Conservation (phyloP, 2,888 invertebrate species). For the Campoletis raptor region DNA sequence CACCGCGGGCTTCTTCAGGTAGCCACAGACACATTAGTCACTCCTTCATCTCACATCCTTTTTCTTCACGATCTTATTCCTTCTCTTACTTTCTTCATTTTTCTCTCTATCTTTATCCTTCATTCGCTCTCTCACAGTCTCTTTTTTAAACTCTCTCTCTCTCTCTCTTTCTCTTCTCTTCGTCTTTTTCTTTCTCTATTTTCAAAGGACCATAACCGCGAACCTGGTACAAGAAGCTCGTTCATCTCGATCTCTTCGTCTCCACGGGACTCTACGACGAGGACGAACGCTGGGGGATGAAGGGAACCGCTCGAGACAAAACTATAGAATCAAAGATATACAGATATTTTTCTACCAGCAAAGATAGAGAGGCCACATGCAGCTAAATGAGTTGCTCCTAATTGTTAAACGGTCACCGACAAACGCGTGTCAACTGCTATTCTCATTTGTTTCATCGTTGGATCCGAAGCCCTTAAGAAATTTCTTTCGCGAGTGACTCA, state of each 20-base stretch:
- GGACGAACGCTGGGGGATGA: constrained; percentile 27
- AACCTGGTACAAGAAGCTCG: constrained; percentile 53
- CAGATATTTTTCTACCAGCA: constrained; percentile 29
- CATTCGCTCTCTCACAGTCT: constrained; percentile 27
- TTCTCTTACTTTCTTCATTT: constrained; percentile 65
- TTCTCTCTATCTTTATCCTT: constrained; percentile 14
- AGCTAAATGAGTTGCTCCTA: constrained; percentile 84
- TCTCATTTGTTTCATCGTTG: constrained; percentile 41
- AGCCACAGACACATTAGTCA: constrained; percentile 85
- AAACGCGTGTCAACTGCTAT: constrained; percentile 79
- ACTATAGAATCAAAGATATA: constrained; percentile 38
- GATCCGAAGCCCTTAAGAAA: constrained; percentile 6
- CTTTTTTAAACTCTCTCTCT: neutral
- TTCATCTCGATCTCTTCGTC: constrained; percentile 62
- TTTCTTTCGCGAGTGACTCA: constrained; percentile 16
- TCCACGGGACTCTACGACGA: constrained; percentile 37
- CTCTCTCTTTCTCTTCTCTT: constrained; percentile 31
- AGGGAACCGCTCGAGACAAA: constrained; percentile 31
- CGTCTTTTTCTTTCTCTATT: constrained; percentile 17
- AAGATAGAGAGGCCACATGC: constrained; percentile 65
- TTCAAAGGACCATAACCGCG: constrained; percentile 27
- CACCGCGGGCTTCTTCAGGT: constrained; percentile 83
- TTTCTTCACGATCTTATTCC: constrained; percentile 52
- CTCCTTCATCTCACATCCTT: constrained; percentile 78
- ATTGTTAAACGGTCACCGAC: constrained; percentile 80